Base-by-base conservation (phyloP, 2,113 vertebrate species). In the Corythoichthys intestinalis region DNA sequence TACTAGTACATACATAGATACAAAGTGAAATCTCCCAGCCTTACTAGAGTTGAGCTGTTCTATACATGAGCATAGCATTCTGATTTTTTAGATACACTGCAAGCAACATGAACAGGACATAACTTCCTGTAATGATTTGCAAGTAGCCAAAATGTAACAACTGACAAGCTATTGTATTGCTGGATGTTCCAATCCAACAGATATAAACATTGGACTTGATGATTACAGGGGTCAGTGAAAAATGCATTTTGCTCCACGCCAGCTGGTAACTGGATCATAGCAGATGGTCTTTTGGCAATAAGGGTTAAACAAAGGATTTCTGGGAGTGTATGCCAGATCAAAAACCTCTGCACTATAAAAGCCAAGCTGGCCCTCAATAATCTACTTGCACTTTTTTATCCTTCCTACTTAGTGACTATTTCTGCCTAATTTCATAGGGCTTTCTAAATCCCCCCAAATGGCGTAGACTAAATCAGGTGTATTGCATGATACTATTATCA, bases 241-340 rank as follows among this genome's bases (percentile, higher is more conserved):
- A 73, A 75, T 74, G 73, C 73, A 44, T 44, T 62, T 62, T 20
- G 70, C 79, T 71, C 44, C 1, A 9, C 66, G 79, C 69, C 77
- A 82, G 79, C 81, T 85, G 86, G 79, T 82, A 86, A 78, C 69
- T 69, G 64, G 65, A 80, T 83, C 70, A 74, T 63, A 86, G 80
- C 84, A 85, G 85, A 86, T 85, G 80, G 83, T 53, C 34, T 78
- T 28, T 66, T 72, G 61, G 81, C 68, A 83, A 77, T 75, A 75
- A 73, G 60, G 57, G 75, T 75, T 73, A 84, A 78, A 88, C 79
- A 88, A 83, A 85, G 71, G 72, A 75, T 87, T 85, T 82, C 37
- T 77, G 70, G 70, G 79, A 66, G 71, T 76, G 68, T 46, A 44
- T 15, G 38, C 15, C 28, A 20, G 74, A 71, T 86, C 79, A 54